Percentiles rank a stretch among this genome's conserved stretches.
Evolutionary conservation across 2,797 vertebrate genomes (phyloP).

Genomic region (Helostoma temminkii): DNA sequence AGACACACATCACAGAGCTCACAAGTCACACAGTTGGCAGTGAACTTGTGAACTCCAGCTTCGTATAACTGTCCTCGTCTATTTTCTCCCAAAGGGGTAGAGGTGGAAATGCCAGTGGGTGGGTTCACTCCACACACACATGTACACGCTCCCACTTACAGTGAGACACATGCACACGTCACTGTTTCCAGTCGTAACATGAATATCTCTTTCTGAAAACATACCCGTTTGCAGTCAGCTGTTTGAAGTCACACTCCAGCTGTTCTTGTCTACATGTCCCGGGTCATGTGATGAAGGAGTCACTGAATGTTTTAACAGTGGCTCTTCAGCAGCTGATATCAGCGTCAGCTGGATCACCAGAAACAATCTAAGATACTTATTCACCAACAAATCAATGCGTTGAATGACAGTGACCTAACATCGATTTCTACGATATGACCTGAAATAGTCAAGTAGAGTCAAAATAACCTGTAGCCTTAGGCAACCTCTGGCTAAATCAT

Average conservation of each 20-base stretch:
- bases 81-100: constrained; percentile 51
- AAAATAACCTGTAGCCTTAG: constrained; percentile 9
- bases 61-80: constrained; percentile 41
- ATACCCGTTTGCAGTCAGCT: constrained; percentile 45
- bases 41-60: constrained; percentile 39
- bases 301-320: not conserved
- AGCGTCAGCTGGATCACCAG: not conserved
- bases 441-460: not conserved
- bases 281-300: constrained; percentile 25
- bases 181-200: constrained; percentile 73
- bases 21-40: constrained; percentile 3
- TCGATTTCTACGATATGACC: not conserved
- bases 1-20: not conserved
- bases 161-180: constrained; percentile 29
- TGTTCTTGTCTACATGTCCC: constrained; percentile 20
- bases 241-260: constrained; percentile 28
- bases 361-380: not conserved
- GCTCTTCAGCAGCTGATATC: not conserved
- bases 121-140: constrained; percentile 2
- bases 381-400: not conserved
- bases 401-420: not conserved
- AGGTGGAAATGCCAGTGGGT: constrained; percentile 2
- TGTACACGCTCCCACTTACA: constrained; percentile 21
- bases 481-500: constrained; percentile 37
- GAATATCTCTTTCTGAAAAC: constrained; percentile 51